Conservation (phyloP, 2,888 invertebrate species). For the Limnephilus lunatus region DNA sequence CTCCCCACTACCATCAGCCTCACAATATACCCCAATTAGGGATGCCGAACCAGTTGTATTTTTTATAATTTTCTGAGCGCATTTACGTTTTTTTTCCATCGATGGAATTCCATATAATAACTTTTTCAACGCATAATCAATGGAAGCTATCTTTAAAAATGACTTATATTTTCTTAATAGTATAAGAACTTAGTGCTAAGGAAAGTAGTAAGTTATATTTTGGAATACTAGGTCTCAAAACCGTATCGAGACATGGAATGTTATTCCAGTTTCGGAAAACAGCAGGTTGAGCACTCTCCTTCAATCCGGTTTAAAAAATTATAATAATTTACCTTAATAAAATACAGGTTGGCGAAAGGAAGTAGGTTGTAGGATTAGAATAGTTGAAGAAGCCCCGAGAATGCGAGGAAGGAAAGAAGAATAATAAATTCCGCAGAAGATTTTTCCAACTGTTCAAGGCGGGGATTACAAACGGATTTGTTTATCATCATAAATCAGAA, state of each 20-base stretch:
- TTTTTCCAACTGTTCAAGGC: slow-evolving; percentile 30
- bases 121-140: no score
- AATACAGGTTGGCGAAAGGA: neutral
- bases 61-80: no score
- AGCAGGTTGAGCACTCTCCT: neutral
- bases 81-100: no score
- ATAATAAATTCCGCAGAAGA: slow-evolving; percentile 14
- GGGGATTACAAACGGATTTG: slow-evolving; percentile 63
- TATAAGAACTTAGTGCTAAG: no score
- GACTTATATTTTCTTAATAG: no score
- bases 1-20: no score
- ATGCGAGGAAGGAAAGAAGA: slow-evolving; percentile 3
- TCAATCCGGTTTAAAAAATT: neutral
- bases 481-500: slow-evolving; percentile 64
- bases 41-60: no score
- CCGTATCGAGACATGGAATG: neutral
- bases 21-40: no score
- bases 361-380: neutral
- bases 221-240: neutral
- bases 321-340: slow-evolving; percentile 16
- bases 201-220: no score
- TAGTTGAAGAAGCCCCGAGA: slow-evolving; percentile 18
- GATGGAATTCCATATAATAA: no score
- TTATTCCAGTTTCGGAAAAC: neutral
- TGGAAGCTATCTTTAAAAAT: no score